phyloP scores from a whole-genome alignment of 2,113 vertebrate genomes.

The Thalassarche chlororhynchos region DNA sequence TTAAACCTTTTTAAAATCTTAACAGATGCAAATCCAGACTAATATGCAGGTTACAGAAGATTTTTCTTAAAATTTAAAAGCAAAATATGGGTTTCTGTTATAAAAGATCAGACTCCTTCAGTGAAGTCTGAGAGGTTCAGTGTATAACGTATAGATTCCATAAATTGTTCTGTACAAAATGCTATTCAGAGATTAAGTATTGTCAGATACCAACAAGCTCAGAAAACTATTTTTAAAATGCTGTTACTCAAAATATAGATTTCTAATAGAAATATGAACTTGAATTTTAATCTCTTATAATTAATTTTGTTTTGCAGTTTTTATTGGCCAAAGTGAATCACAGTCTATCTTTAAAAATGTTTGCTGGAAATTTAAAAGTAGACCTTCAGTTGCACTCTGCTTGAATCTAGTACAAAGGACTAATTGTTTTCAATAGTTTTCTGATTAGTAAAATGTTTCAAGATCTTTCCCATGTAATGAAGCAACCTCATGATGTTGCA shows the following conservation, averaged over 20 bases:
- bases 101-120: neutral
- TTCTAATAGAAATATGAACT: neutral
- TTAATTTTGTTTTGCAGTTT: neutral
- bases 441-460: neutral
- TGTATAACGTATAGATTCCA: neutral
- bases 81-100: neutral
- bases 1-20: neutral
- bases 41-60: neutral
- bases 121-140: neutral
- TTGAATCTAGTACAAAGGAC: neutral
- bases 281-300: neutral
- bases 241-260: neutral
- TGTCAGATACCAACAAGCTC: neutral
- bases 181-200: neutral
- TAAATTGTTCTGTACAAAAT: neutral
- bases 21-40: neutral
- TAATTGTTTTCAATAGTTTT: neutral
- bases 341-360: neutral
- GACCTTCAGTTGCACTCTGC: neutral
- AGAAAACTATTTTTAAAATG: neutral
- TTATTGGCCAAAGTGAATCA: neutral
- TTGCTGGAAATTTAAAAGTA: neutral
- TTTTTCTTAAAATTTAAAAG: neutral
- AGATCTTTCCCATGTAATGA: neutral
- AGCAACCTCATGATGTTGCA: neutral